Base-by-base conservation (phyloP, 1,140 invertebrate species). In the Uloborus diversus region DNA sequence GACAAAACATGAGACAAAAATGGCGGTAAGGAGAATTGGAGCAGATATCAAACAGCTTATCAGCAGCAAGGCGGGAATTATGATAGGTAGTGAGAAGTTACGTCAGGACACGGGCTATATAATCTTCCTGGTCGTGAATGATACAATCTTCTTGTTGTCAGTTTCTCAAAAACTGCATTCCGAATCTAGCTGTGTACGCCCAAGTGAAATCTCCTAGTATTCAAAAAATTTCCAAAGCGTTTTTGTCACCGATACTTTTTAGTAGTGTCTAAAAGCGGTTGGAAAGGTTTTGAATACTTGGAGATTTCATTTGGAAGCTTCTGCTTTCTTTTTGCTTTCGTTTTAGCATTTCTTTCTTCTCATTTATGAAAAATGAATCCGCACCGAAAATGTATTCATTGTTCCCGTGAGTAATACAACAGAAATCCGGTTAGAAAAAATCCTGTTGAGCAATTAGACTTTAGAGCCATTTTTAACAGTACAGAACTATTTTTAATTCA, bases 211-310 rank as follows among this genome's bases (percentile, higher is more conserved):
- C 69, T 56, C 69, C 69, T 20, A 30, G 35, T 14, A 42, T 61
- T 61, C 7, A 17, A 57, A 47, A 61, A n/a, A 37, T 73, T 73
- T 53, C 33, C 23, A 35, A 37, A 20, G 28, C 25, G 42, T 73
- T 73, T 47, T 23, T 14, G 35, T 49, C 32, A 28, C 69, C 30
- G n/a, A 3, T 47, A 35, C 30, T 64, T 51, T 13, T 35, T 53
- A 9, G 49, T 28, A 5, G 47, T 64, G 32, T 28, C 42, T 17
- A 42, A 78, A 70, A 56, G 14, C 61, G 57, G 27, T 28, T 51
- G 61, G 73, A 56, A 65, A 17, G 14, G 35, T 78, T 78, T 30
- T 78, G 62, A 78, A 78, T 57, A 4, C 59, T 78, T 56, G 73
- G 73, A 62, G 73, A 78, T 66, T 66, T 4, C 4, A 5, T 20